Evolutionary conservation across 1,140 invertebrate genomes (phyloP), one percentile per base, ranked within the genome.

Genomic region (Zaprionus vittiger): DNA sequence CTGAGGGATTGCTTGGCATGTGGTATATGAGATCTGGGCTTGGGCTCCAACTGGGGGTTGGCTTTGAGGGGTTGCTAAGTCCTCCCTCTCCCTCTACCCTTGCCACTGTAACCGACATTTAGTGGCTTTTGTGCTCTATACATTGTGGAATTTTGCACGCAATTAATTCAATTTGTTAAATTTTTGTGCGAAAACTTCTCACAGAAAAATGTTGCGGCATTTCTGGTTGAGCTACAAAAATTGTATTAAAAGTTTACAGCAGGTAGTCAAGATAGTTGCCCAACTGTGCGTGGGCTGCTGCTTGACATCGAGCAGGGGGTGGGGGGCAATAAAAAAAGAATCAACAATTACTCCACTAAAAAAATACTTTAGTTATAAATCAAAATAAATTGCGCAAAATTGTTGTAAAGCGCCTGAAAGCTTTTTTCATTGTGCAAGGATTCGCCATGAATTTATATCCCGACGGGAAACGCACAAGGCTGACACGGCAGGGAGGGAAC

Each of bases 121-220:
- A 82, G 80, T 80, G 78, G 78, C 62, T 82, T 77, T 80, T 68
- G 37, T 67, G 62, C 63, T 54, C 60, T 77, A 68, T 77, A 24
- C 49, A 4, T 61, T 66, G 41, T 66, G 37, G 52, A 73, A 82
- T 73, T 81, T 77, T 80, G 69, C 74, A 80, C 68, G 61, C 78
- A 81, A 81, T 77, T 81, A 80, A 80, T 81, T 80, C 57, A 82
- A 81, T 82, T 82, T 77, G 74, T 77, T 65, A 80, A 77, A 72
- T 76, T 68, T 66, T 59, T 54, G 54, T 47, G 41, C 34, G 31
- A 57, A 64, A 66, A 59, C 26, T 63, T 71, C 41, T 61, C 22
- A 20, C 17, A 71, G 64, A 60, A 71, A 64, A 59, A 47, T 47
- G 24, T 26, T 65, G 60, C 61, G 54, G 62, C 31, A 68, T 75